Evolutionary conservation across 2,113 vertebrate genomes (phyloP).

Genomic region (Sinocyclocheilus anophthalmus): DNA sequence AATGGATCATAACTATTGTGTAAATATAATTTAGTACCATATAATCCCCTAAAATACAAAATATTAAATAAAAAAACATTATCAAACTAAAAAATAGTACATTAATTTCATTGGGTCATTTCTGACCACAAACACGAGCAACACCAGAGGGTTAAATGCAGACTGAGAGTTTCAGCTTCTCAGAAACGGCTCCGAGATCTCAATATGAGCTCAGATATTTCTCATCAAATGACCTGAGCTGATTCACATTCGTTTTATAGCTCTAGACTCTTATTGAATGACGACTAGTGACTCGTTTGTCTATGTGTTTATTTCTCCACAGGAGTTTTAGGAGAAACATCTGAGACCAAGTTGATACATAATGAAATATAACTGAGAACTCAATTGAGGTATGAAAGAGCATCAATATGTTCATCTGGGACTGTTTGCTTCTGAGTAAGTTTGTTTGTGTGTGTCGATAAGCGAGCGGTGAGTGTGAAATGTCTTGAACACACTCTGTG

Average conservation of each 20-base stretch:
- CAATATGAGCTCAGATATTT: not conserved
- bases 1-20: too few species aligned
- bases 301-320: not conserved
- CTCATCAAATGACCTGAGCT: not conserved
- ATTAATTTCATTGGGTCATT: too few species aligned
- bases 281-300: not conserved
- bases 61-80: too few species aligned
- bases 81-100: too few species aligned
- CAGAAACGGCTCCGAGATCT: not conserved
- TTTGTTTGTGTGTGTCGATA: not conserved
- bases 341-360: not conserved
- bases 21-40: too few species aligned
- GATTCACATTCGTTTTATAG: too few species aligned
- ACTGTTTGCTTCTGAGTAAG: not conserved
- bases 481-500: conserved; percentile 13
- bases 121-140: too few species aligned
- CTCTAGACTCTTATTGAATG: not conserved
- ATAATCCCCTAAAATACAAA: too few species aligned
- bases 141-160: too few species aligned
- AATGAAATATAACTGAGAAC: not conserved
- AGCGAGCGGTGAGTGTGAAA: not conserved
- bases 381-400: not conserved
- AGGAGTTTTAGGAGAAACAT: not conserved
- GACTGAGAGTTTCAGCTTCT: not conserved
- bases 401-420: not conserved